These are phyloP conservation scores for Genyomyrus donnyi DNA, from an alignment of 2,113 vertebrate species.

Conservation along the genomic window DNA sequence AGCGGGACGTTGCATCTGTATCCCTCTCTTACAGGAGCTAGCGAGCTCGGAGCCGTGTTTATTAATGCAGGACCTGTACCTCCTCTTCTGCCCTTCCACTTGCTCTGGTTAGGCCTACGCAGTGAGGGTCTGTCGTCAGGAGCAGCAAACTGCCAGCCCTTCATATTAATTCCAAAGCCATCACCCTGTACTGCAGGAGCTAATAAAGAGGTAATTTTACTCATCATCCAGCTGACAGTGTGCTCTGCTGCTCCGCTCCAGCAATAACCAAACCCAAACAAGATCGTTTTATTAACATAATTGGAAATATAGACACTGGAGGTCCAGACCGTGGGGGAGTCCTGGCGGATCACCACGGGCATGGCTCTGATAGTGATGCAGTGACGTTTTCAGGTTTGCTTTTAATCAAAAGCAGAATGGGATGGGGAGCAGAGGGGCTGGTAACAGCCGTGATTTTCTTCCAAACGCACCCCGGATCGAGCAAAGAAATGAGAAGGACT, in stretches of 20 bases:
- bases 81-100: neutral
- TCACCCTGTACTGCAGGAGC: slow-evolving; percentile 31
- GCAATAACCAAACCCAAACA: slow-evolving; percentile 48
- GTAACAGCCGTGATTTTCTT: neutral
- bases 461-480: neutral
- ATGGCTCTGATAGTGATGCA: slow-evolving; percentile 60
- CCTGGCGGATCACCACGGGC: slow-evolving; percentile 44
- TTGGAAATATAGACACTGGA: slow-evolving; percentile 43
- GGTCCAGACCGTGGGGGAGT: slow-evolving; percentile 29
- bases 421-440: neutral
- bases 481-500: neutral
- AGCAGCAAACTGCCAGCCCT: neutral
- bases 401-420: slow-evolving; percentile 42
- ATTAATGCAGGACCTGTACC: neutral
- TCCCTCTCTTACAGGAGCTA: neutral
- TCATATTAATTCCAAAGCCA: slow-evolving; percentile 36
- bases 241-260: slow-evolving; percentile 30
- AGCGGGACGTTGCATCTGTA: neutral
- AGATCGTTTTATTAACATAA: slow-evolving; percentile 52
- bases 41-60: neutral
- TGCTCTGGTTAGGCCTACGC: neutral
- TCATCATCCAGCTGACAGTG: slow-evolving; percentile 31
- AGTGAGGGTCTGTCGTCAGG: neutral
- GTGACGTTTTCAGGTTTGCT: slow-evolving; percentile 52
- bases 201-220: slow-evolving; percentile 35